These are phyloP conservation scores for Acanthaster planci DNA, from an alignment of 35 echinoderm and acorn worm genomes.

Conservation along the genomic window DNA sequence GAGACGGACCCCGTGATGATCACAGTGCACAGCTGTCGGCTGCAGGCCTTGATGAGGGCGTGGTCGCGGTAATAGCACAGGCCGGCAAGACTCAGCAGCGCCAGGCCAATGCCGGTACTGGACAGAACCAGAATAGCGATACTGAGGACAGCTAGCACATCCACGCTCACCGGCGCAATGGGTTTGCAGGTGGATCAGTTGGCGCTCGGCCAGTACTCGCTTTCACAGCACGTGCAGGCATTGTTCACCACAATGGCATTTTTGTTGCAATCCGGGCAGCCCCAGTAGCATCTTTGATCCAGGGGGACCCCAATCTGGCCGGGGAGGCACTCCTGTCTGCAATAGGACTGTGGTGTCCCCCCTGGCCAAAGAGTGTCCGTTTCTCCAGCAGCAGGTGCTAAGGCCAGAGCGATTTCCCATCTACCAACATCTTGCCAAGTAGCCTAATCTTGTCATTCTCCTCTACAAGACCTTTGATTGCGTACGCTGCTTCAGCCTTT, in stretches of 20 bases:
- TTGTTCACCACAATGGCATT: constrained; percentile 14
- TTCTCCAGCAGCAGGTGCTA: background rate
- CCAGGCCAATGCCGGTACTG: background rate
- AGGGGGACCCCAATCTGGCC: background rate
- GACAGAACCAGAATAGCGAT: background rate
- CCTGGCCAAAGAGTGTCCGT: background rate
- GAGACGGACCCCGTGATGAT: constrained; percentile 6
- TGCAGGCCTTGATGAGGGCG: constrained; percentile 35
- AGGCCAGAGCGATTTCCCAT: background rate
- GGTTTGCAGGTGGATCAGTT: background rate
- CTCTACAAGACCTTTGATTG: background rate
- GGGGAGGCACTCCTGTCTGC: background rate
- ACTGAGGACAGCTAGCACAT: too few species aligned
- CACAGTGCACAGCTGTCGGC: constrained; percentile 33
- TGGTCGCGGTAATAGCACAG: background rate
- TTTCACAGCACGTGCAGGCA: background rate
- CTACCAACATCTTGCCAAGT: background rate
- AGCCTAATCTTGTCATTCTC: background rate
- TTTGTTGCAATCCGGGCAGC: background rate
- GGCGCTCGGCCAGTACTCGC: background rate
- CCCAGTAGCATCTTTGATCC: constrained; percentile 9
- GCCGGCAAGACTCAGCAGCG: background rate
- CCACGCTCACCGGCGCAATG: background rate
- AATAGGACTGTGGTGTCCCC: background rate
- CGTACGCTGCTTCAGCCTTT: background rate